These are phyloP conservation scores for Aphodius granarius DNA, from an alignment of 2,888 invertebrate species.

Conservation along the genomic window DNA sequence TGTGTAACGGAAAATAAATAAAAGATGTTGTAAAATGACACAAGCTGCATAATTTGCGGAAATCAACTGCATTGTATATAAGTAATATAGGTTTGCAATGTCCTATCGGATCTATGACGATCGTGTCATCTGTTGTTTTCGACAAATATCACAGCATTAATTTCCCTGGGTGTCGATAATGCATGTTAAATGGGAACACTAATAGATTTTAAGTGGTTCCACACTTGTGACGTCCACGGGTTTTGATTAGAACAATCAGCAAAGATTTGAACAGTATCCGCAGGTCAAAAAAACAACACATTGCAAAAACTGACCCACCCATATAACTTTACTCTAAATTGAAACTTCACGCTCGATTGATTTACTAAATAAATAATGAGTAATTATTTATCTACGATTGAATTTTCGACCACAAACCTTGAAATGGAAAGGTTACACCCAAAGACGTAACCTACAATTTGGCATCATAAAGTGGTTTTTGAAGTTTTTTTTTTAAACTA, in stretches of 20 bases:
- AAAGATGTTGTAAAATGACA: too few species aligned
- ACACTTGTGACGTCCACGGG: neutral
- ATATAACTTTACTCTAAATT: neutral
- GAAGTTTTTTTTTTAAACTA: too few species aligned
- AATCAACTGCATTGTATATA: too few species aligned
- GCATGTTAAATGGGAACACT: neutral
- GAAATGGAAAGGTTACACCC: neutral
- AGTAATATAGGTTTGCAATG: too few species aligned
- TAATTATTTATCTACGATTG: neutral
- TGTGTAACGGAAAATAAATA: too few species aligned
- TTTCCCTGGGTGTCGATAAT: neutral
- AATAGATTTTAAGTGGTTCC: neutral
- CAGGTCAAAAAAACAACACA: neutral
- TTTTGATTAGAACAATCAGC: neutral
- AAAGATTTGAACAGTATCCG: neutral
- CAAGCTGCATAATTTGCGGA: too few species aligned
- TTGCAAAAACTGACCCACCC: neutral
- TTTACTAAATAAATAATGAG: neutral
- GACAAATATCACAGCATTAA: neutral
- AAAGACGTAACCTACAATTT: neutral
- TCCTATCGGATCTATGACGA: too few species aligned
- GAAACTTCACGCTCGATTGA: neutral
- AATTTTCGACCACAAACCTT: neutral
- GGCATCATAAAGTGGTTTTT: neutral
- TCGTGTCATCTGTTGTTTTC: neutral